These are phyloP conservation scores for Tyrophagus putrescentiae DNA, from an alignment of 1,140 invertebrate genomes.

Conservation along the genomic window DNA sequence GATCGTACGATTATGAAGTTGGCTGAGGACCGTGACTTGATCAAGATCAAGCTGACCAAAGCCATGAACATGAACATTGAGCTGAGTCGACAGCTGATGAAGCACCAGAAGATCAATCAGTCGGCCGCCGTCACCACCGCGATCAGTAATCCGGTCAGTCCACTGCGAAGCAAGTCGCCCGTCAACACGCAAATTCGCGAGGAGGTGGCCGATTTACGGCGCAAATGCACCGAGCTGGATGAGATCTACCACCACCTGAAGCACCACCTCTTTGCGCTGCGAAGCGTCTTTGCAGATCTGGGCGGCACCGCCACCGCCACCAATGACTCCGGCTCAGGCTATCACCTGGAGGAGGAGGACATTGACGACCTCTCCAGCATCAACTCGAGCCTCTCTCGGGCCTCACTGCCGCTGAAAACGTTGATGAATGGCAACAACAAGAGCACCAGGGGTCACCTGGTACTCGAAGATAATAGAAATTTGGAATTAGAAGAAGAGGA, in stretches of 20 bases:
- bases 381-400: background rate
- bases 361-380: background rate
- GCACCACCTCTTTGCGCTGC: conserved; percentile 4
- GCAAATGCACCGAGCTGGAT: background rate
- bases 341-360: background rate
- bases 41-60: conserved; percentile 11
- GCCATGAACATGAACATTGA: conserved; percentile 16
- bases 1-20: conserved; percentile 13
- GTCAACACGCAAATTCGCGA: background rate
- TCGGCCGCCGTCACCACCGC: too few species aligned
- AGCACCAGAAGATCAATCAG: background rate
- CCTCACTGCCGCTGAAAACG: background rate
- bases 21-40: conserved; percentile 7
- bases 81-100: conserved; percentile 3
- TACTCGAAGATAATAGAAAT: background rate
- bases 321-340: background rate
- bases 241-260: conserved; percentile 8
- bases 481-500: too few species aligned
- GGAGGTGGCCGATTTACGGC: background rate
- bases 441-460: background rate
- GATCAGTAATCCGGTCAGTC: background rate
- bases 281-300: conserved; percentile 6
- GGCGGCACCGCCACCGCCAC: background rate
- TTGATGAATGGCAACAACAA: background rate
- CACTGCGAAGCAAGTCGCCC: background rate